Base-by-base conservation (phyloP, 2,888 invertebrate species). In the Athalia cordata region DNA sequence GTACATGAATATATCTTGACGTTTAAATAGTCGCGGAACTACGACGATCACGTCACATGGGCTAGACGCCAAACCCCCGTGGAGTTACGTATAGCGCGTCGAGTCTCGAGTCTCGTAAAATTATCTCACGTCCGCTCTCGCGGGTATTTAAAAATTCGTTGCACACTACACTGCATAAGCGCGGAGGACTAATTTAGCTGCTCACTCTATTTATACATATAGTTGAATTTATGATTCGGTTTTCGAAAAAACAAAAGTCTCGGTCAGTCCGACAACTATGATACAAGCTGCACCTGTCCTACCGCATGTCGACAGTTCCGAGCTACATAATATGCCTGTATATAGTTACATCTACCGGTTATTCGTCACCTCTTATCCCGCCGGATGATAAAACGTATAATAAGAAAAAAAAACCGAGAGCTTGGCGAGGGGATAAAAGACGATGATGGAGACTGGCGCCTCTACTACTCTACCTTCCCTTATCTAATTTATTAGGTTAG, bases 21-120 rank as follows among this genome's bases (percentile, higher is more conserved):
- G 29, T 29, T 29, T 55, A 72, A 47, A 72, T 55, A 52, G 59
- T 72, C 45, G 72, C 72, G 47, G 59, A 72, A 72, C 72, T 43
- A 72, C 59, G 59, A 64, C 52, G 62, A 52, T 6, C 50, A 50
- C 75, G 75, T 50, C 43, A 29, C 29, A 29, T 29, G 29, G 29
- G 75, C 62, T 50, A 75, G 75, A 75, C 62, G 75, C 62, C 64
- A 62, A 64, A 62, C 75, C 75, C 75, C 75, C 49, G 75, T 50
- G 9, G 75, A 64, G 75, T 52, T 29, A 29, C 29, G 29, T 29
- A 29, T 29, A 9, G 15, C 57, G 15, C 57, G n/a, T 8, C n/a
- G 49, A 75, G 75, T 75, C 61, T 29, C 61, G 5, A 75, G 64
- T 64, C 75, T 43, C 62, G 75, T 75, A 75, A 75, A 64, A 75